These are phyloP conservation scores for Pelodiscus sinensis DNA, from an alignment of 2,113 vertebrate genomes.

Conservation along the genomic window DNA sequence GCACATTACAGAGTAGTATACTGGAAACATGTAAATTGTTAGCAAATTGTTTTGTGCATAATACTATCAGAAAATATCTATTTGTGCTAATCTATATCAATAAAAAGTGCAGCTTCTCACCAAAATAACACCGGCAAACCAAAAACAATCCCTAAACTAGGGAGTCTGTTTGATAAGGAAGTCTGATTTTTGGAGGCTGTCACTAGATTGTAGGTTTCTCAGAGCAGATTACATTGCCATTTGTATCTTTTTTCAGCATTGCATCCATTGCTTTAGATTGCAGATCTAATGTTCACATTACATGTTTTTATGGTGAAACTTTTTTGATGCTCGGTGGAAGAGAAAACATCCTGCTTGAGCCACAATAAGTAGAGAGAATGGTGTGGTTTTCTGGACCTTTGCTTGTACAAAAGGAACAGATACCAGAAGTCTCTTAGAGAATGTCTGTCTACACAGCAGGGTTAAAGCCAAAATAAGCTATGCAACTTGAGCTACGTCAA, in stretches of 20 bases:
- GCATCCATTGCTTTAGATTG: neutral
- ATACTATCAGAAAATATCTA: neutral
- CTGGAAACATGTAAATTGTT: neutral
- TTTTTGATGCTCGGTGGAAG: neutral
- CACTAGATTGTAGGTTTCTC: neutral
- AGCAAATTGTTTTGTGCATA: neutral
- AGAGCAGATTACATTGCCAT: neutral
- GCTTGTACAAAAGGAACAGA: neutral
- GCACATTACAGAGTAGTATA: neutral
- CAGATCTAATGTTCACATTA: neutral
- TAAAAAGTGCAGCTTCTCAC: neutral
- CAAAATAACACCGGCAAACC: neutral
- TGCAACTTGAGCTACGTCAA: no score
- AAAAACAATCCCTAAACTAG: no score
- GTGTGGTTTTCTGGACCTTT: neutral
- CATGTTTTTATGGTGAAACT: neutral
- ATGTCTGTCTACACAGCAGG: no score
- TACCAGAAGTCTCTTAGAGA: no score
- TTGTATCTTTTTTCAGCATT: neutral
- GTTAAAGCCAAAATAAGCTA: no score
- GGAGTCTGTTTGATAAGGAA: neutral
- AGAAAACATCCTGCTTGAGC: neutral
- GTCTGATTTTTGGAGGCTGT: neutral
- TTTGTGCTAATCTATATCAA: neutral
- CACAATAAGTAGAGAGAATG: neutral